phyloP scores from a whole-genome alignment of 2,797 vertebrate genomes.

The Bucorvus abyssinicus region DNA sequence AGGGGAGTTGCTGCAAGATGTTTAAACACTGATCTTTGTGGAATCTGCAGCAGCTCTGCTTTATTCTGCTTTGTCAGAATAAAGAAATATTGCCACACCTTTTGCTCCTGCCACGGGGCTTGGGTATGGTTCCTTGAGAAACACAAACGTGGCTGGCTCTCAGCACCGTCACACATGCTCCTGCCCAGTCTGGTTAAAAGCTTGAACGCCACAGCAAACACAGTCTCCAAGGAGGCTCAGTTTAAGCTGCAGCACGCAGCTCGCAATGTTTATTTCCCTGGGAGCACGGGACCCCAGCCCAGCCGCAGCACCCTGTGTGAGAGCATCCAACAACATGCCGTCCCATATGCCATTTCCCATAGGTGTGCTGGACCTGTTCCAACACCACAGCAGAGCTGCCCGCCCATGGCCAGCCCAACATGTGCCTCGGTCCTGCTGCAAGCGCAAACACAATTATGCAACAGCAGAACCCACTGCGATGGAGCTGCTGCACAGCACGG shows the following conservation, averaged over 20 bases:
- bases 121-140: not conserved
- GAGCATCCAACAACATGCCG: not conserved
- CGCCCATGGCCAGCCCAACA: not conserved
- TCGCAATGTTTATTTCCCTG: not conserved
- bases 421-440: accelerated
- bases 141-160: not conserved
- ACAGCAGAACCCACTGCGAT: not conserved
- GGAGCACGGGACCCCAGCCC: not conserved
- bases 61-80: not conserved
- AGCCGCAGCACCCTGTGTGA: not conserved
- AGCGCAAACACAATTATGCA: accelerated
- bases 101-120: not conserved
- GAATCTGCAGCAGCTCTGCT: not conserved
- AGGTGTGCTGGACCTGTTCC: not conserved
- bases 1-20: not conserved
- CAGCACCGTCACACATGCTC: accelerated
- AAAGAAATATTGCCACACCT: not conserved
- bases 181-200: not conserved
- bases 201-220: not conserved
- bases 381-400: accelerated
- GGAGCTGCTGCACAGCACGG: accelerated
- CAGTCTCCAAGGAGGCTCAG: not conserved
- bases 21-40: not conserved
- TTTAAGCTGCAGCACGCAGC: not conserved
- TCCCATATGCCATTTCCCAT: not conserved